Percentiles rank a stretch among this genome's conserved stretches.
phyloP scores from a whole-genome alignment of 2,888 invertebrate species.

The Oconnorella tubifera region DNA sequence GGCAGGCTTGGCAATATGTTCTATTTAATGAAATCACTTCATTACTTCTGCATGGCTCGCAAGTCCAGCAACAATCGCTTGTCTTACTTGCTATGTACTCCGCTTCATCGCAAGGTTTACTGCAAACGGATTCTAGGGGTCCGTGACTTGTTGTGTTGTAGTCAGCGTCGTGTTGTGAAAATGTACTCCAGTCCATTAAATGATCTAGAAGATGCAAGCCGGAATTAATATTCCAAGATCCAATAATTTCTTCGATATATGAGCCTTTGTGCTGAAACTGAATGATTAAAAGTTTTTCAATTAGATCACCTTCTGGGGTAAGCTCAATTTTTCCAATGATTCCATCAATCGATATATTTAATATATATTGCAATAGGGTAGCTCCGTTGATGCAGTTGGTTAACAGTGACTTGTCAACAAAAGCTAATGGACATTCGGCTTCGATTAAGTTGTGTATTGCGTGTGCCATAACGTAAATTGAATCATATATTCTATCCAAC shows the following conservation, averaged over 20 bases:
- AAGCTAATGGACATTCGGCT: constrained; percentile 36
- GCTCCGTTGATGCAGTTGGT: constrained; percentile 35
- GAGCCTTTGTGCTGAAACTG: constrained; percentile 34
- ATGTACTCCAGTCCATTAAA: background rate
- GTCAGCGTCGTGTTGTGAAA: background rate
- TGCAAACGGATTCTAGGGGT: constrained; percentile 28
- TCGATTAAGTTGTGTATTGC: constrained; percentile 38
- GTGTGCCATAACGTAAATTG: constrained; percentile 40
- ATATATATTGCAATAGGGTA: constrained; percentile 36
- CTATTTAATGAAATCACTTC: constrained; percentile 6
- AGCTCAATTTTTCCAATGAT: constrained; percentile 40
- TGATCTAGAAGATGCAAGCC: background rate
- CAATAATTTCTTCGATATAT: constrained; percentile 7
- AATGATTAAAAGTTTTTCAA: constrained; percentile 37
- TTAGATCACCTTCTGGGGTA: constrained; percentile 41
- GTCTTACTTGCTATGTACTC: constrained; percentile 19
- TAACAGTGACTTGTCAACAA: constrained; percentile 15
- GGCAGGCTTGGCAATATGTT: constrained; percentile 7
- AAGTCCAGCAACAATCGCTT: constrained; percentile 13
- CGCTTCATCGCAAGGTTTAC: constrained; percentile 23
- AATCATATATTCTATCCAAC: constrained; percentile 36
- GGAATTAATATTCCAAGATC: constrained; percentile 9
- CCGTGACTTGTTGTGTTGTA: background rate
- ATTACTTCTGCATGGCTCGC: constrained; percentile 1
- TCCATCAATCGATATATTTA: constrained; percentile 38